Conservation (phyloP, 2,888 invertebrate genomes). For the Hyles lineata region DNA sequence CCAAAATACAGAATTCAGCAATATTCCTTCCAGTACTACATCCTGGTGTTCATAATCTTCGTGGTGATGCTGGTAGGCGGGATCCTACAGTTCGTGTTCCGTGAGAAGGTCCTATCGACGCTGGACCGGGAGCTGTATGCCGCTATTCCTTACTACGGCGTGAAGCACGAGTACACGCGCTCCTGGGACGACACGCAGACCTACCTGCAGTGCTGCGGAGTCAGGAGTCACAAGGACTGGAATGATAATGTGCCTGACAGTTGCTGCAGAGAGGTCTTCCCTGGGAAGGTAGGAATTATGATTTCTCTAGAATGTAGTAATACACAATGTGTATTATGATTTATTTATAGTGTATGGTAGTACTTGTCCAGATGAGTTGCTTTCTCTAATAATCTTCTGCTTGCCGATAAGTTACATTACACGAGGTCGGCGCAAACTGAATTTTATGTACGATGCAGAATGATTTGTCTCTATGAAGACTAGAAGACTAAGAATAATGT, state of each 20-base stretch:
- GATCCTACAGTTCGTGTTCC: conserved; percentile 95
- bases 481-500: too few species aligned
- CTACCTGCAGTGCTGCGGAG: conserved; percentile 93
- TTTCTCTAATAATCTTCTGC: too few species aligned
- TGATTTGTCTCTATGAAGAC: too few species aligned
- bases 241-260: conserved; percentile 89
- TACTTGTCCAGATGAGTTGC: too few species aligned
- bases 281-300: conserved; percentile 73
- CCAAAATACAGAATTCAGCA: too few species aligned
- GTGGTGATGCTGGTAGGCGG: conserved; percentile 96
- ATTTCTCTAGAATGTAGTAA: too few species aligned
- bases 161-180: conserved; percentile 87
- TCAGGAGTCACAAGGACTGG: conserved; percentile 91
- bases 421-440: too few species aligned
- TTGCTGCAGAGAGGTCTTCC: conserved; percentile 88
- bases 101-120: conserved; percentile 91
- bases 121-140: conserved; percentile 92
- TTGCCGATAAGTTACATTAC: too few species aligned
- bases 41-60: conserved; percentile 94
- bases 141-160: conserved; percentile 90
- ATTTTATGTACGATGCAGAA: too few species aligned
- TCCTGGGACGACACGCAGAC: conserved; percentile 96
- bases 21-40: conserved; percentile 90
- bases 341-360: not conserved
- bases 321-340: not conserved